These are phyloP conservation scores for Penaeus vannamei DNA, from an alignment of 1,140 invertebrate species.

Conservation along the genomic window DNA sequence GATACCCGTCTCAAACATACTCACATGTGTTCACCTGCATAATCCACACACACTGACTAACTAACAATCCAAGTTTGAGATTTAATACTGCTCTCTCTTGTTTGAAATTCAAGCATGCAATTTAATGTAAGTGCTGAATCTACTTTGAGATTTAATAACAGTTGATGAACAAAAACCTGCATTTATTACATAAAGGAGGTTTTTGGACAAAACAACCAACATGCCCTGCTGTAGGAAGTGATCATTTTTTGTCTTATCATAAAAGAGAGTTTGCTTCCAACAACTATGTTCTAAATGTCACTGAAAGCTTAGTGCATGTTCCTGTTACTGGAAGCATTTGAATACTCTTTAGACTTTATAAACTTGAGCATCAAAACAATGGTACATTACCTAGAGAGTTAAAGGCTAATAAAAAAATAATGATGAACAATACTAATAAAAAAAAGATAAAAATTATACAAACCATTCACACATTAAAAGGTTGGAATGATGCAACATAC, in stretches of 20 bases:
- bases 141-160: constrained; percentile 23
- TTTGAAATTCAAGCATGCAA: constrained; percentile 50
- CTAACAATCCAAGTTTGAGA: constrained; percentile 53
- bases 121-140: constrained; percentile 46
- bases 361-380: constrained; percentile 62
- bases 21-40: constrained; percentile 32
- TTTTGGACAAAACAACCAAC: constrained; percentile 34
- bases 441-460: constrained; percentile 51
- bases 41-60: constrained; percentile 19
- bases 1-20: constrained; percentile 36
- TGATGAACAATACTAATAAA: constrained; percentile 24
- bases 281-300: constrained; percentile 30
- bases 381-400: constrained; percentile 49
- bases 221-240: neutral
- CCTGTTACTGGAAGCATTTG: constrained; percentile 40
- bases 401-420: constrained; percentile 47
- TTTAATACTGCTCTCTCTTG: constrained; percentile 58
- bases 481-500: constrained; percentile 61
- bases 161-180: constrained; percentile 43
- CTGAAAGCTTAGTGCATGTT: constrained; percentile 32
- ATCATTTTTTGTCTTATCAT: neutral
- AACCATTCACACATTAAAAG: constrained; percentile 59
- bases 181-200: constrained; percentile 42
- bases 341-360: constrained; percentile 49
- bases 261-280: constrained; percentile 9